Conservation (phyloP, 2,797 vertebrate species). For the Sebastes cheni region DNA sequence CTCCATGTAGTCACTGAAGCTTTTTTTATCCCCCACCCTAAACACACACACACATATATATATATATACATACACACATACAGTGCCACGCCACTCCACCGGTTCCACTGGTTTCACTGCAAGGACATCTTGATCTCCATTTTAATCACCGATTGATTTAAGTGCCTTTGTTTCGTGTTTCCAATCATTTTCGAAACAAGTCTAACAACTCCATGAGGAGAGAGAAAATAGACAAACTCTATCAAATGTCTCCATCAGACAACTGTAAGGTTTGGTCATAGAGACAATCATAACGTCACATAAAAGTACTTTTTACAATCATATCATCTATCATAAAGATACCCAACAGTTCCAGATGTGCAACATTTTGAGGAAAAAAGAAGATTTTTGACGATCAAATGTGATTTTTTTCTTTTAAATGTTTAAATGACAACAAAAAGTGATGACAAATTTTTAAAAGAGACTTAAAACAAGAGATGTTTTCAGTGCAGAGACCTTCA, state of each 20-base stretch:
- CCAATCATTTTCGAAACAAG: slow-evolving; percentile 37
- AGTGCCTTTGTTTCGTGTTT: slow-evolving; percentile 36
- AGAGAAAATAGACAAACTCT: not conserved
- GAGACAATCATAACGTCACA: not conserved
- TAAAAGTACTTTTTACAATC: not conserved
- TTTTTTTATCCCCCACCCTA: slow-evolving; percentile 60
- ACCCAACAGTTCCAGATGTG: not conserved
- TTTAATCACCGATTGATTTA: slow-evolving; percentile 53
- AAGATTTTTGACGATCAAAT: not conserved
- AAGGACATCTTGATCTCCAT: slow-evolving; percentile 44
- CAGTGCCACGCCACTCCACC: slow-evolving; percentile 65
- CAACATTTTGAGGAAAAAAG: not conserved
- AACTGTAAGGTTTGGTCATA: not conserved
- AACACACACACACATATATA: slow-evolving; percentile 47
- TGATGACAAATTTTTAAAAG: not conserved
- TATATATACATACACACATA: slow-evolving; percentile 26
- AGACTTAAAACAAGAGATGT: not conserved
- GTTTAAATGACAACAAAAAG: not conserved
- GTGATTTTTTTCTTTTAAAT: not conserved
- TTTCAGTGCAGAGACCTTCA: not conserved
- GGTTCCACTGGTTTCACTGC: slow-evolving; percentile 74
- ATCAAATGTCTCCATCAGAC: not conserved
- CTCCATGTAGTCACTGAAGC: slow-evolving; percentile 43
- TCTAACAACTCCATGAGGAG: not conserved
- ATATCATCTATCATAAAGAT: not conserved